Base-by-base conservation (phyloP, 2,888 invertebrate species). In the Lathronympha strigana region DNA sequence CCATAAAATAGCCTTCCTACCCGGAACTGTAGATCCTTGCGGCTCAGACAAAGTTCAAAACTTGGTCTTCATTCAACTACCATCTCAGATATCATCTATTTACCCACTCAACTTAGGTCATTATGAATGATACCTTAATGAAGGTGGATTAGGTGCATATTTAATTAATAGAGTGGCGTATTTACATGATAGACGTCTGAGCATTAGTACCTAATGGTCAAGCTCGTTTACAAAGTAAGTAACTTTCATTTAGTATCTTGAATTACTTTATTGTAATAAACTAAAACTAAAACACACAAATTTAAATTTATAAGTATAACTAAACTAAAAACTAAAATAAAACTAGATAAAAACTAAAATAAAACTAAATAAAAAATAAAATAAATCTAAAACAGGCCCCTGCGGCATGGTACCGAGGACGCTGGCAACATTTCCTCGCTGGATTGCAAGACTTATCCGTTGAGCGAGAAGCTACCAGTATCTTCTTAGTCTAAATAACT, bases 31-130 rank as follows among this genome's bases (percentile, higher is more conserved):
- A 36, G n/a, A 23, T 23, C 33, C 53, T 53, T 15, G 5, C 23
- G 25, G 15, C n/a, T n/a, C 8, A 8, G 15, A 38, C n/a, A 23
- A 33, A 54, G 53, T 38, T 54, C 38, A n/a, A 54, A 54, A 54
- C 53, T 54, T 54, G 23, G 36, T 9, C 49, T n/a, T 50, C 28
- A 51, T n/a, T 50, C 28, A 51, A 19, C 47, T 23, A 23, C 17
- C 28, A 3, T 21, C 53, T 38, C 23, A 23, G 38, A 54, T 38
- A 38, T 23, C 23, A 23, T 8, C 36, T 38, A 23, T 31, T 51
- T 25, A 51, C 50, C 11, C 21, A 8, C 23, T 28, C 21, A 36
- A 6, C 1, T 2, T 28, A 21, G 33, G 5, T 13, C 1, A 13
- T 33, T n/a, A 17, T 5, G 19, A 36, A 36, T 8, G 9, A 36